These are phyloP conservation scores for Ploceus nigricollis DNA, from an alignment of 2,113 vertebrate genomes.

Conservation along the genomic window DNA sequence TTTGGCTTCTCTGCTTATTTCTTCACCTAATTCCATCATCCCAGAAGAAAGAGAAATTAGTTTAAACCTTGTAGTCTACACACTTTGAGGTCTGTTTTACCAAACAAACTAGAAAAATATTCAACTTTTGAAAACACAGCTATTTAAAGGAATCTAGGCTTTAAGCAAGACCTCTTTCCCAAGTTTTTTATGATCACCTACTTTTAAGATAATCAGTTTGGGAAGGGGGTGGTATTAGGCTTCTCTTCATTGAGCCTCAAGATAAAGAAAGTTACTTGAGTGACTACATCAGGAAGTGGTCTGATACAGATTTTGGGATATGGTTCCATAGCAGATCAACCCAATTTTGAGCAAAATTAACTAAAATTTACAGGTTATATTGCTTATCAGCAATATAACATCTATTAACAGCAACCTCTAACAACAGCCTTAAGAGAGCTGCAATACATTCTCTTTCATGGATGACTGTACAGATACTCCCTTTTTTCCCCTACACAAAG, in stretches of 20 bases:
- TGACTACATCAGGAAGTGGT: neutral
- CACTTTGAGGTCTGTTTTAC: neutral
- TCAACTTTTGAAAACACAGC: neutral
- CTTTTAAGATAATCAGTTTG: neutral
- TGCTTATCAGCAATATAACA: neutral
- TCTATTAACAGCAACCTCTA: neutral
- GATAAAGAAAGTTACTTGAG: neutral
- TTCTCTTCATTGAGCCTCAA: neutral
- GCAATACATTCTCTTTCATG: neutral
- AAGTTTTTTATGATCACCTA: neutral
- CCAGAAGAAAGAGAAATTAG: neutral
- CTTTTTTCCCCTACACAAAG: neutral
- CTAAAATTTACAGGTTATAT: neutral
- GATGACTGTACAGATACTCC: neutral
- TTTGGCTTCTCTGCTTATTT: constrained; percentile 85
- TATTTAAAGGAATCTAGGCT: neutral
- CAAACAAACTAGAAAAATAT: neutral
- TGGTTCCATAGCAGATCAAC: neutral
- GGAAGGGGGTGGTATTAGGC: neutral
- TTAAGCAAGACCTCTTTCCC: neutral
- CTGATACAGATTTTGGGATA: neutral
- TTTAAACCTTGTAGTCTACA: neutral
- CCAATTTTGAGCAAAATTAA: neutral
- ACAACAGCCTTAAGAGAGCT: neutral
- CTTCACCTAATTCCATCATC: constrained; percentile 74